phyloP scores from a whole-genome alignment of 2,797 vertebrate genomes.

The Mionectes olivaceus region DNA sequence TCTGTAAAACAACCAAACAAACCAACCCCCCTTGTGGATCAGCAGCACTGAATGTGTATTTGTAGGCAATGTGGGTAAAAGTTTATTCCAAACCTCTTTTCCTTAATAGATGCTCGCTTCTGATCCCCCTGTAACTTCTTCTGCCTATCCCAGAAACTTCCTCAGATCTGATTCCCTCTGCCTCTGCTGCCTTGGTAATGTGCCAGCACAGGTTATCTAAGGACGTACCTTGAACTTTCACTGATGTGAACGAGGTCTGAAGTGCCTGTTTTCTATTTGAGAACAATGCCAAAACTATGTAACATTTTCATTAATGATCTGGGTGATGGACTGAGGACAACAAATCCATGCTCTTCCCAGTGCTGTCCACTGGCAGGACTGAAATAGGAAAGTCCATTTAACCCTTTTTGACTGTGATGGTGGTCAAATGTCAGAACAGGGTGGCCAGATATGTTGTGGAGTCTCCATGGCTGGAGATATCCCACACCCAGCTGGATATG shows the following conservation, averaged over 20 bases:
- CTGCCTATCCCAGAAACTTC: neutral
- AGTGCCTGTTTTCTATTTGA: neutral
- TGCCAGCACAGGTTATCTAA: neutral
- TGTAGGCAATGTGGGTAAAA: neutral
- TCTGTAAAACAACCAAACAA: neutral
- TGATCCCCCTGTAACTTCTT: neutral
- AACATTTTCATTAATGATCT: neutral
- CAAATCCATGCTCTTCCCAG: neutral
- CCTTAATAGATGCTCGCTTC: neutral
- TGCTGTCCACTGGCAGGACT: neutral
- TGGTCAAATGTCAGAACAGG: neutral
- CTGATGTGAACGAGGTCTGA: neutral
- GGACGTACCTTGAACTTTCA: neutral
- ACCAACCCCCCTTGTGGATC: neutral
- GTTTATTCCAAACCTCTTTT: neutral
- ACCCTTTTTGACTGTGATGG: neutral
- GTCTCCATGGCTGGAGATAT: neutral
- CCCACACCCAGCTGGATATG: neutral
- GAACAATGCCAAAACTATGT: neutral
- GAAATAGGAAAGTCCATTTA: neutral
- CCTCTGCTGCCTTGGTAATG: neutral
- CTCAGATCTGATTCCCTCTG: neutral
- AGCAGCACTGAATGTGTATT: slow-evolving; percentile 19
- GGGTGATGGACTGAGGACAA: neutral
- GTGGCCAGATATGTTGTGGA: neutral